Evolutionary conservation across 2,113 vertebrate species (phyloP).

Genomic region (Paraplagusia blochii): DNA sequence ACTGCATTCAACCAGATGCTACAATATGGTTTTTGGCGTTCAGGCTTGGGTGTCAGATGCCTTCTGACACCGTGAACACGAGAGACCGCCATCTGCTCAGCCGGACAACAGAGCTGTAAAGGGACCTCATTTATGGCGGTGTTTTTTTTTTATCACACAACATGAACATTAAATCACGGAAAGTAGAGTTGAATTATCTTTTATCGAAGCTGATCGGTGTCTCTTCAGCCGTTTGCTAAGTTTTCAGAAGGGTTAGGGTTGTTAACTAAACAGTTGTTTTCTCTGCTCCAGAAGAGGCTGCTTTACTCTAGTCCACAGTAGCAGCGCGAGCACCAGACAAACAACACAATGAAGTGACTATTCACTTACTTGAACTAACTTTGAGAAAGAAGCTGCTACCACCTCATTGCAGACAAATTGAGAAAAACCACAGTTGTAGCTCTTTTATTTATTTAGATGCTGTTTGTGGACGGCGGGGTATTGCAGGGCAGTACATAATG

Average conservation of each 20-base stretch:
- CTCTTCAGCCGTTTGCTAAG: neutral
- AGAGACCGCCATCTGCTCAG: conserved; percentile 49
- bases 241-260: conserved; percentile 4
- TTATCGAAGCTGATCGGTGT: conserved; percentile 7
- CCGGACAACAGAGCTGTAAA: conserved; percentile 39
- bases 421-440: neutral
- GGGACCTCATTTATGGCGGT: conserved; percentile 34
- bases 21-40: conserved; percentile 51
- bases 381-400: neutral
- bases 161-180: conserved; percentile 16
- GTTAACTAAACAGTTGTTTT: neutral
- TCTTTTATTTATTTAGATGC: conserved; percentile 16
- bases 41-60: conserved; percentile 42
- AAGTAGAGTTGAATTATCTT: conserved; percentile 16
- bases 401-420: conserved; percentile 15
- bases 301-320: neutral
- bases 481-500: too few relatives aligned
- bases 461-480: too few relatives aligned
- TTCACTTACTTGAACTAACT: neutral
- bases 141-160: conserved; percentile 23
- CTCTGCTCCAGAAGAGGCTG: neutral
- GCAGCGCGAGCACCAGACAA: neutral
- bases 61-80: conserved; percentile 48
- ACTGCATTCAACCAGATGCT: conserved; percentile 55
- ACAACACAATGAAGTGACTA: neutral